Evolutionary conservation across 2,797 vertebrate genomes (phyloP).

Genomic region (Catharus ustulatus): DNA sequence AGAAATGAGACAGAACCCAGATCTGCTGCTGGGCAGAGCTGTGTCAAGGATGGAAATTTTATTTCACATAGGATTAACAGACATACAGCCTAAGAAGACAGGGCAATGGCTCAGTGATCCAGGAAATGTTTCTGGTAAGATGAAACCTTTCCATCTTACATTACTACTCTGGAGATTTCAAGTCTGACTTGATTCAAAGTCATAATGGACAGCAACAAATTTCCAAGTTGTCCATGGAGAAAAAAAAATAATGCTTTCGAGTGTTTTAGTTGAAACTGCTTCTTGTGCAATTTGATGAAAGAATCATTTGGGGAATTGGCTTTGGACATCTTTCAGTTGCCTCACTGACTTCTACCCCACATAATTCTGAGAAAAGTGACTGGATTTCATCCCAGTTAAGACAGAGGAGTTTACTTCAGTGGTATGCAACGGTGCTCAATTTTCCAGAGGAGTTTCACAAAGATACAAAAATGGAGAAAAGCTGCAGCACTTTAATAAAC

Average conservation of each 20-base stretch:
- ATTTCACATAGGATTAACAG: slow-evolving; percentile 32
- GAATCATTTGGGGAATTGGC: not conserved
- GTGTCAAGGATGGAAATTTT: slow-evolving; percentile 15
- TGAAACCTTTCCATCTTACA: slow-evolving; percentile 33
- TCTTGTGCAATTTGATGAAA: slow-evolving; percentile 9
- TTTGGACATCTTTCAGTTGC: not conserved
- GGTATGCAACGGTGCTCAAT: not conserved
- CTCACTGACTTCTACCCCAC: not conserved
- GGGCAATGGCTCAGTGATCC: slow-evolving; percentile 29
- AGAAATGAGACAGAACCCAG: slow-evolving; percentile 1
- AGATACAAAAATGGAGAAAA: not conserved
- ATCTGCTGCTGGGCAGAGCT: slow-evolving; percentile 13
- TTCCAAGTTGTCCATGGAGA: not conserved
- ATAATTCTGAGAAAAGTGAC: not conserved
- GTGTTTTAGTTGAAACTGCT: not conserved
- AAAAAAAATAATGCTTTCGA: not conserved
- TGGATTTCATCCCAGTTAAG: not conserved
- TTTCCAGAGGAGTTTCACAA: not conserved
- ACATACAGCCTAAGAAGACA: not conserved
- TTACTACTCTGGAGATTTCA: slow-evolving; percentile 16
- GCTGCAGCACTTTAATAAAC: not conserved
- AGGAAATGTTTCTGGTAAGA: slow-evolving; percentile 29
- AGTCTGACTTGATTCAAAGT: slow-evolving; percentile 27
- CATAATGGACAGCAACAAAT: slow-evolving; percentile 31
- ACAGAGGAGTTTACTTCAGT: not conserved